Evolutionary conservation across 2,113 vertebrate species (phyloP), one percentile per base, ranked within the genome.

Genomic region (Epinephelus lanceolatus): DNA sequence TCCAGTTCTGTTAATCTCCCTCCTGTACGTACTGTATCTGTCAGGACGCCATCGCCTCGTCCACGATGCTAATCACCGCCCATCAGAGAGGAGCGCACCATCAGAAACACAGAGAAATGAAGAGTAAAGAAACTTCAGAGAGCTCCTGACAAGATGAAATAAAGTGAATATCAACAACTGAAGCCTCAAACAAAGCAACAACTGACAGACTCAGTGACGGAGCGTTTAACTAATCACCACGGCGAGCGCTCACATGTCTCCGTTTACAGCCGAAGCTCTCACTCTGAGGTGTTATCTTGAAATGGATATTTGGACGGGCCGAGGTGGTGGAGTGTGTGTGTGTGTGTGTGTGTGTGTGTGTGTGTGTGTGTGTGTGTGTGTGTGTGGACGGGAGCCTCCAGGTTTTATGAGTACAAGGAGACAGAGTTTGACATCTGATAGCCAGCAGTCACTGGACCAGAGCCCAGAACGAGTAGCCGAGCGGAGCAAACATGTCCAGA

Each of bases 151-250:
- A 47, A 59, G 49, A 72, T 63, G 25, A 67, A 66, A 4, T 45
- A 12, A 45, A 45, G 14, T 17, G 61, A 14, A 27, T 10, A 18
- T 45, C 63, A 68, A 62, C 11, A 15, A 55, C 18, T 18, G 3
- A 77, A 57, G n/a, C 11, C 13, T 30, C 21, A 72, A 78, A 80
- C 47, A 27, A 49, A 77, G 74, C 5, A 57, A 56, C 19, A 65
- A 45, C 30, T 17, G 63, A 53, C 10, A 21, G 37, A 78, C 40
- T 56, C 49, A 53, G n/a, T 9, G 14, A 63, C 21, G 4, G n/a
- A 37, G 37, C n/a, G 1, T 78, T 82, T 40, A 69, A 42, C 30
- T 56, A 27, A 57, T 33, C 4, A 27, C 33, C 71, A 37, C 7
- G 52, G 47, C 0, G 30, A 57, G 2, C 55, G 17, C 25, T 57